These are phyloP conservation scores for Tiphia femorata DNA, from an alignment of 2,888 invertebrate species.

Conservation along the genomic window DNA sequence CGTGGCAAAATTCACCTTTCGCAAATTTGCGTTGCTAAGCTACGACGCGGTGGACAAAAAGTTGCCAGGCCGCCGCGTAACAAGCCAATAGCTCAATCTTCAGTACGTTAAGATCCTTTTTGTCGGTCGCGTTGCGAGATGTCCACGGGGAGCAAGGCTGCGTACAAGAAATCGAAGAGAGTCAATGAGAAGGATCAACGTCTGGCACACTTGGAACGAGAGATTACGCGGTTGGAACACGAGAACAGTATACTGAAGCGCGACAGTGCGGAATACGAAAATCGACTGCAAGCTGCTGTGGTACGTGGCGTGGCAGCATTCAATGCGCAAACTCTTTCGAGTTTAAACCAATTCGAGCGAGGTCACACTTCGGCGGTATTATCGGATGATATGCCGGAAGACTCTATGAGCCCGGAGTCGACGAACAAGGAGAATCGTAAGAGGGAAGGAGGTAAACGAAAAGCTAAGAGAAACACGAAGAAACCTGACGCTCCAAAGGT, in stretches of 20 bases:
- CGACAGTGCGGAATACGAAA: slow-evolving; percentile 35
- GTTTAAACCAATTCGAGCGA: no score
- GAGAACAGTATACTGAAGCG: slow-evolving; percentile 34
- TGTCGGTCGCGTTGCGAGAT: slow-evolving; percentile 6
- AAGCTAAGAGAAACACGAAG: neutral
- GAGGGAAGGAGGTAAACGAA: neutral
- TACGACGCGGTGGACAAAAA: no score
- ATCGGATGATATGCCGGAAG: no score
- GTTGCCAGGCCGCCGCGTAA: no score
- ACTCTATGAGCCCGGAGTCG: no score
- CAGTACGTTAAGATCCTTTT: neutral
- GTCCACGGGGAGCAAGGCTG: slow-evolving; percentile 27
- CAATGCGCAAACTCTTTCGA: slow-evolving; percentile 5
- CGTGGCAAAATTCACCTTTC: no score
- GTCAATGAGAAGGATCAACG: slow-evolving; percentile 23
- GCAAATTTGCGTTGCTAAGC: no score
- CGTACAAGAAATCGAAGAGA: slow-evolving; percentile 16
- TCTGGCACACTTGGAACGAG: slow-evolving; percentile 24
- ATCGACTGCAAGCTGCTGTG: slow-evolving; percentile 5
- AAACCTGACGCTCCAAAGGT: slow-evolving; percentile 12
- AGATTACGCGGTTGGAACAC: slow-evolving; percentile 28
- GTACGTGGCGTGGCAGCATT: slow-evolving; percentile 7
- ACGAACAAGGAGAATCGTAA: no score
- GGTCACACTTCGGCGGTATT: no score
- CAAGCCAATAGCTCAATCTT: no score